Conservation (phyloP, 2,888 invertebrate species). For the Pterobdella sp. region DNA sequence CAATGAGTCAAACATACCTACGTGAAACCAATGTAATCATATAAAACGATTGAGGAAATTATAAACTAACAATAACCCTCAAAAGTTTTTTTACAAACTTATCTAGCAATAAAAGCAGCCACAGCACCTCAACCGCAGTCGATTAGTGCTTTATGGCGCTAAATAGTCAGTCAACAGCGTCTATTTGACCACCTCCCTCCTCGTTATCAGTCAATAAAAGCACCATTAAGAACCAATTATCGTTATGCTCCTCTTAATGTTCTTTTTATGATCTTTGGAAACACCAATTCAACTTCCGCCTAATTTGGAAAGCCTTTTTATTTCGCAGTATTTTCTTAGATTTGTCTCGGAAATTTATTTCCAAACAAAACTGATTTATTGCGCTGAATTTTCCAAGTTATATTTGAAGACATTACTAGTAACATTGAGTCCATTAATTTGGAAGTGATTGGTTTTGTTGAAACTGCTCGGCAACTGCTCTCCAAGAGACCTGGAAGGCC, state of each 20-base stretch:
- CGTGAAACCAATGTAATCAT: too few species aligned
- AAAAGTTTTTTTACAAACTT: too few species aligned
- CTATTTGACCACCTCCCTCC: too few species aligned
- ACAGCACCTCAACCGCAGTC: not conserved
- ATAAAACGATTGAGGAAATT: too few species aligned
- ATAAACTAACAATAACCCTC: too few species aligned
- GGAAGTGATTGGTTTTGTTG: not conserved
- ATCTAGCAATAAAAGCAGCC: too few species aligned
- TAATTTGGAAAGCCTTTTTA: not conserved
- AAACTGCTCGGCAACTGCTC: conserved; percentile 15
- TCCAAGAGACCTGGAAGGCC: not conserved
- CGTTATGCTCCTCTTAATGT: not conserved
- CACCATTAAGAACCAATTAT: not conserved
- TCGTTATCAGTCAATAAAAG: too few species aligned
- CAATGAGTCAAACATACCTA: too few species aligned
- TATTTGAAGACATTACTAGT: not conserved
- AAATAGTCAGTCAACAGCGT: too few species aligned
- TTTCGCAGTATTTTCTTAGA: not conserved
- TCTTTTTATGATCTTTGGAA: not conserved
- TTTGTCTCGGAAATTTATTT: not conserved
- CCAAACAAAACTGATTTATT: too few species aligned
- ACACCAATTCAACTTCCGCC: not conserved
- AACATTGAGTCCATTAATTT: not conserved
- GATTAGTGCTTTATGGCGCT: not conserved
- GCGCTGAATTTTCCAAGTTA: too few species aligned